Base-by-base conservation (phyloP, 2,113 vertebrate genomes). In the Myotis davidii region DNA sequence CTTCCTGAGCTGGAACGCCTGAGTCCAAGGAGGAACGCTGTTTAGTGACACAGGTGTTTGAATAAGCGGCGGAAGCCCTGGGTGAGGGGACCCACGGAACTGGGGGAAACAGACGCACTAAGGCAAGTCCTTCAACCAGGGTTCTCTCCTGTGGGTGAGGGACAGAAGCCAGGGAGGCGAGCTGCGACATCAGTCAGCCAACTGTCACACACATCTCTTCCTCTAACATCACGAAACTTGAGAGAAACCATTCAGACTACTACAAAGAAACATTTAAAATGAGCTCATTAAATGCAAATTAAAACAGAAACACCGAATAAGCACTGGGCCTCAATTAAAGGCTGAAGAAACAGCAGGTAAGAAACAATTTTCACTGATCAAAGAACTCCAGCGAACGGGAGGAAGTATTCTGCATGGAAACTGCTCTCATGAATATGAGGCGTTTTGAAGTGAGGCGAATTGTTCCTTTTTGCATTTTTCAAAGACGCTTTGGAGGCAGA, bases 341-440 rank as follows among this genome's bases (percentile, higher is more conserved):
- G 67, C 85, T 93, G 76, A 91, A 96, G 69, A 95, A 97, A 95
- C 93, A 97, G 95, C 94, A 98, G 97, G 97, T 97, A 96, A 96
- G 95, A 97, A 97, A 96, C 93, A 97, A 96, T 96, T 97, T 95
- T 64, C 94, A 96, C 67, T 96, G 97, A 97, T 98, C 97, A 97
- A 98, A 97, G 90, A 81, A 85, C 83, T 54, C 88, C 91, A 96
- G 72, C 81, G 69, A 86, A 88, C 87, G 93, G 90, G 96, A 93
- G 76, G 83, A 93, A 93, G 85, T 54, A 92, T 89, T 96, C 84
- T 94, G 73, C 82, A 88, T 50, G 87, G 90, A 93, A 91, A 92
- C 65, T 59, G 93, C n/a, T 91, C 81, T 95, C 95, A 97, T 90
- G 89, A 94, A 96, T 95, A 97, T 77, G 93, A 96, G 97, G 59